Conservation (phyloP, 35 echinoderm and acorn worm genomes). For the Diadema setosum region DNA sequence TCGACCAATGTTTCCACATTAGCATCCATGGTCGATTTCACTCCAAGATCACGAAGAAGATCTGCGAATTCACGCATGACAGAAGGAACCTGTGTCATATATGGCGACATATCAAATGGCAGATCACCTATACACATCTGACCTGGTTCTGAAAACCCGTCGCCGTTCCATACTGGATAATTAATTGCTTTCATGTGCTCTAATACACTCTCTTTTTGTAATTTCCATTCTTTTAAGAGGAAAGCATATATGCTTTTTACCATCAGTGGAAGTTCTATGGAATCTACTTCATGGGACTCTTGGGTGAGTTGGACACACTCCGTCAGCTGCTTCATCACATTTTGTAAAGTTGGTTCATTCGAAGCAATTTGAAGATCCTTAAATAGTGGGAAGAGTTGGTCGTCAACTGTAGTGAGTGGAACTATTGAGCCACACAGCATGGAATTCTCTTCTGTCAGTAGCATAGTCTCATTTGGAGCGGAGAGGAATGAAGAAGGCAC, state of each 20-base stretch:
- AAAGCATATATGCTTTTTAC: not conserved
- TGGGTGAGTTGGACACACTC: not conserved
- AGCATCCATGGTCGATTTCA: not conserved
- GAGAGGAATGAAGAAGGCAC: not conserved
- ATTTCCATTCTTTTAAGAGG: not conserved
- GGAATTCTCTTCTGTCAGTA: not conserved
- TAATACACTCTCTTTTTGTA: not conserved
- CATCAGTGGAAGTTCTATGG: not conserved
- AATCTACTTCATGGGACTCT: not conserved
- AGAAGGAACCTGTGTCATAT: not conserved
- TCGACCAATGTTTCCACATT: not conserved
- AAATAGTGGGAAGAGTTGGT: not conserved
- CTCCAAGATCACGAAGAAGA: not conserved
- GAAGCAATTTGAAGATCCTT: not conserved
- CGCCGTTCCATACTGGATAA: not conserved
- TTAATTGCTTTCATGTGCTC: not conserved
- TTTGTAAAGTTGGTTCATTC: no score
- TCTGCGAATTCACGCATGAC: not conserved
- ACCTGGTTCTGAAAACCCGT: not conserved
- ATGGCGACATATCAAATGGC: not conserved
- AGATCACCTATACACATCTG: not conserved
- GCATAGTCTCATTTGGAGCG: not conserved
- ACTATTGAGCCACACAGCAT: not conserved
- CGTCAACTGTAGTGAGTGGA: not conserved
- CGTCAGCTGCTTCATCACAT: no score